Evolutionary conservation across 1,140 invertebrate genomes (phyloP).

Genomic region (Fopius arisanus): DNA sequence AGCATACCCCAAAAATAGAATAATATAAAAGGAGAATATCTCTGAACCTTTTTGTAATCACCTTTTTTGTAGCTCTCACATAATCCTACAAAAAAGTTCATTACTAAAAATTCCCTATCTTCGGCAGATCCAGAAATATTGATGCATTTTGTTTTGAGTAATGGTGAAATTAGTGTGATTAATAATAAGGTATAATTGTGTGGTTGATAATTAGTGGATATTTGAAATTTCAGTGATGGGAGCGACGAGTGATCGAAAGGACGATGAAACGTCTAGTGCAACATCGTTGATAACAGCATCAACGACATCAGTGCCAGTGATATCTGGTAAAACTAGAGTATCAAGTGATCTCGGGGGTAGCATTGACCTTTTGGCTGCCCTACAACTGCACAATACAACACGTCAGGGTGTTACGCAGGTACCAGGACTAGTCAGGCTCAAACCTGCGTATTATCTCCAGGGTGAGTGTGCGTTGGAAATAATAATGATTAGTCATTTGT

Average conservation of each 20-base stretch:
- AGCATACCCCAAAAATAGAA: no score
- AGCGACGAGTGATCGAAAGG: slow-evolving; percentile 52
- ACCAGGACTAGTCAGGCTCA: slow-evolving; percentile 67
- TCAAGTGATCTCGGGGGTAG: slow-evolving; percentile 53
- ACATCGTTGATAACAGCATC: slow-evolving; percentile 35
- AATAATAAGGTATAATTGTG: no score
- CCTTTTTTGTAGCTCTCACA: no score
- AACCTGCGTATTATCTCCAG: slow-evolving; percentile 69
- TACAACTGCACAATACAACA: slow-evolving; percentile 69
- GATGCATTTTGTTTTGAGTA: no score
- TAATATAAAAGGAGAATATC: no score
- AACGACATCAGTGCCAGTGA: slow-evolving; percentile 30
- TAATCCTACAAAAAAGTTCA: no score
- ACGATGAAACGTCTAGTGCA: slow-evolving; percentile 49
- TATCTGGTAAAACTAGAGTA: slow-evolving; percentile 45
- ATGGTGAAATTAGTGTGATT: no score
- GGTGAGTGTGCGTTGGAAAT: slow-evolving; percentile 51
- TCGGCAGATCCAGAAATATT: no score
- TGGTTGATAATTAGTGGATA: no score
- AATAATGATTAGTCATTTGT: background rate
- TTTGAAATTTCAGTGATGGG: slow-evolving; percentile 52
- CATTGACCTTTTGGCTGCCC: slow-evolving; percentile 69
- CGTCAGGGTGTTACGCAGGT: slow-evolving; percentile 67
- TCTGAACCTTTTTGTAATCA: no score
- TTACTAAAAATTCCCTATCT: no score